A percentile compares a stretch with the other conserved stretches of the same genome.
Evolutionary conservation across 2,113 vertebrate species (phyloP).

Genomic region (Neopipo cinnamomea): DNA sequence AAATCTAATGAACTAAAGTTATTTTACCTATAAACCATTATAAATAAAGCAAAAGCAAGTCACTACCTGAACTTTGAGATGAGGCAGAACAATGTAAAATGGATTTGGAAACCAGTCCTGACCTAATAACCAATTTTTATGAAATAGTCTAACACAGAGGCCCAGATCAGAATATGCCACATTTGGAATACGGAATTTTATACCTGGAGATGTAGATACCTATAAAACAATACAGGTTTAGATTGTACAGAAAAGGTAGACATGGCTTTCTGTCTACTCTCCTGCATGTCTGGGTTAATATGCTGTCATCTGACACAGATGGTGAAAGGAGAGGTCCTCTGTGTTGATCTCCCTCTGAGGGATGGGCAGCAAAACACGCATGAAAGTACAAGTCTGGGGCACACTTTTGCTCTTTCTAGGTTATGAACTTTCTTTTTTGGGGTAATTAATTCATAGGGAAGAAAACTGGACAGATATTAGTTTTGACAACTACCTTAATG

Average conservation of each 20-base stretch:
- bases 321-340: neutral
- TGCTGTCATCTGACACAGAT: fast-evolving
- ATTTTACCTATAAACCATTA: neutral
- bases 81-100: neutral
- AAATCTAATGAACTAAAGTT: neutral
- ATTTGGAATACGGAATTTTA: neutral
- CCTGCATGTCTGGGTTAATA: neutral
- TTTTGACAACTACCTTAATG: neutral
- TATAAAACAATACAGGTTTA: neutral
- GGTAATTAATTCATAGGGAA: neutral
- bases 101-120: neutral
- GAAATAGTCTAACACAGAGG: neutral
- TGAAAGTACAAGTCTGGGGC: neutral
- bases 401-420: neutral
- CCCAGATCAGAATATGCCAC: neutral
- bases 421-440: neutral
- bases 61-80: neutral
- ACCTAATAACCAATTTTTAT: neutral
- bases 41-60: neutral
- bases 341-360: neutral
- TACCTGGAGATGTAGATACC: neutral
- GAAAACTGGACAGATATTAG: neutral
- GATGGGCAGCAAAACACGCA: neutral
- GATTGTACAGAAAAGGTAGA: neutral
- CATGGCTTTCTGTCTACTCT: neutral